These are phyloP conservation scores for Labeo rohita DNA, from an alignment of 2,113 vertebrate genomes.

Conservation along the genomic window DNA sequence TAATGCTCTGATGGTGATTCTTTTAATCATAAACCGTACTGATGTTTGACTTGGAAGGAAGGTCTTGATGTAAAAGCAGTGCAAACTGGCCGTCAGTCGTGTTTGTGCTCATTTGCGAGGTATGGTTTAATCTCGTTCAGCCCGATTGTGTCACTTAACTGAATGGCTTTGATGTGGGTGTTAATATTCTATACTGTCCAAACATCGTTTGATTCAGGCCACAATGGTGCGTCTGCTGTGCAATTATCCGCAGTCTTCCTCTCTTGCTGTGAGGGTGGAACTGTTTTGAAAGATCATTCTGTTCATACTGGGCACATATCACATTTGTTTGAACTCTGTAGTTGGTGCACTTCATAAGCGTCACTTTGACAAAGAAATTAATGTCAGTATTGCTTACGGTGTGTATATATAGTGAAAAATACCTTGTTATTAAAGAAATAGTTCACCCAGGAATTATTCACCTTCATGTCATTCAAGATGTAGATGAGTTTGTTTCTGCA, in stretches of 20 bases:
- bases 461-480: no score
- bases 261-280: constrained; percentile 10
- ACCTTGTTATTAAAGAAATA: no score
- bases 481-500: no score
- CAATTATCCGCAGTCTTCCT: neutral
- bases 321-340: neutral
- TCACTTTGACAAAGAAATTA: neutral
- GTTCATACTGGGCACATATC: neutral
- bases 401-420: neutral
- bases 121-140: neutral
- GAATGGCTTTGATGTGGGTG: neutral
- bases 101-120: neutral
- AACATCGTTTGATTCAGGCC: constrained; percentile 4
- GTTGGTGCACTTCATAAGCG: neutral
- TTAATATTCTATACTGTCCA: constrained; percentile 9
- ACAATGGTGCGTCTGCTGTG: neutral
- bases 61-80: neutral
- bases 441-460: neutral
- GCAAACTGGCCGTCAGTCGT: neutral
- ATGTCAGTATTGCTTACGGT: neutral
- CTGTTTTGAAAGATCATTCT: neutral
- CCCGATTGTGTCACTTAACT: neutral
- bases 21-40: neutral
- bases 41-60: neutral
- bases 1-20: constrained; percentile 16